Conservation (phyloP, 2,113 vertebrate species). For the Corvus moneduloides region DNA sequence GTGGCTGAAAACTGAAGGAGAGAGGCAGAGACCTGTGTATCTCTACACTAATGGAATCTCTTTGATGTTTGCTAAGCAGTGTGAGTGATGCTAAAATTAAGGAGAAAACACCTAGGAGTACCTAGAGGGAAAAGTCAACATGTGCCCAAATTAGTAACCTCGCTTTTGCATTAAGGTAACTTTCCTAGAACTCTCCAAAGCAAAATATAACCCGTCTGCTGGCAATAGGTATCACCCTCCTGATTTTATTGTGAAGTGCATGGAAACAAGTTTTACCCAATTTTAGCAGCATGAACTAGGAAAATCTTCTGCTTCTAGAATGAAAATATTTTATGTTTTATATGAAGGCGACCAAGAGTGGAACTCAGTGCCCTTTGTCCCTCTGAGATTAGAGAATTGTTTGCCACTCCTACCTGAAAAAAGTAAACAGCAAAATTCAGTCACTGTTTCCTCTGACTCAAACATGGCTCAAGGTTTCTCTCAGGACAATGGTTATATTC, state of each 20-base stretch:
- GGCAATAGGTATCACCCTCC: background rate
- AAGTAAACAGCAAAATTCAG: slow-evolving; percentile 10
- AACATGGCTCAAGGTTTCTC: background rate
- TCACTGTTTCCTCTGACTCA: background rate
- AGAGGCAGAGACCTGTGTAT: background rate
- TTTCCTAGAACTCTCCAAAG: background rate
- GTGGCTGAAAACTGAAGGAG: background rate
- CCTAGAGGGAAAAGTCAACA: background rate
- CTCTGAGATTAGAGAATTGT: background rate
- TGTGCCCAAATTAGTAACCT: background rate
- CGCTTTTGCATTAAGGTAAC: background rate
- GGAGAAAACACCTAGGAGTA: background rate
- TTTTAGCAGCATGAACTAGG: background rate
- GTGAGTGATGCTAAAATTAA: background rate
- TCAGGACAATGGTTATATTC: background rate
- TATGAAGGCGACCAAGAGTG: background rate
- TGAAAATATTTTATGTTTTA: background rate
- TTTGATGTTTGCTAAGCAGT: background rate
- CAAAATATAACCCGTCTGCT: background rate
- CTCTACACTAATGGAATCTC: background rate
- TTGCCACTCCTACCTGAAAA: background rate
- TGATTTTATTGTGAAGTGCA: background rate
- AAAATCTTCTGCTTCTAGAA: background rate
- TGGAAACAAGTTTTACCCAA: background rate
- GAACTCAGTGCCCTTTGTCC: background rate